These are phyloP conservation scores for Spodoptera picta DNA, from an alignment of 2,888 invertebrate species.

Conservation along the genomic window DNA sequence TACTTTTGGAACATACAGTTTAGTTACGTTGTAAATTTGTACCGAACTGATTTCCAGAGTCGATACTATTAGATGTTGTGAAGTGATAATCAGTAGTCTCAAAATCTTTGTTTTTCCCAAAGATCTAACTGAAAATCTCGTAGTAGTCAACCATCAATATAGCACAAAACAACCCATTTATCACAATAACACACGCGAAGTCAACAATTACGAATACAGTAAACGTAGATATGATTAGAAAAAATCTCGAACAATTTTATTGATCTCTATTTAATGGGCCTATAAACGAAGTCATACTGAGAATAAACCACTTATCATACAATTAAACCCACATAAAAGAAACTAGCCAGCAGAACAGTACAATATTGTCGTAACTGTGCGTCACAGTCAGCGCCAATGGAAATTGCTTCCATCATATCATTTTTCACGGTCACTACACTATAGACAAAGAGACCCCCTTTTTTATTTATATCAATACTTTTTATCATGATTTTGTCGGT, in stretches of 20 bases:
- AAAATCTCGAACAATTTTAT: slow-evolving; percentile 26
- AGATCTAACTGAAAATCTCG: too few species aligned
- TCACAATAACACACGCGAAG: too few species aligned
- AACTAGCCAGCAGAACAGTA: slow-evolving; percentile 59
- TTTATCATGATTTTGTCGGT: background rate
- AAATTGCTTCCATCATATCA: slow-evolving; percentile 61
- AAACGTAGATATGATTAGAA: slow-evolving; percentile 12
- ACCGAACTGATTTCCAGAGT: too few species aligned
- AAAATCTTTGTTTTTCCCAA: too few species aligned
- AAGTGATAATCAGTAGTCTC: too few species aligned
- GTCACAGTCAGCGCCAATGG: slow-evolving; percentile 61
- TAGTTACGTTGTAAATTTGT: too few species aligned
- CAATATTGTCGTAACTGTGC: slow-evolving; percentile 62
- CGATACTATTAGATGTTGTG: too few species aligned
- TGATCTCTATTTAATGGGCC: slow-evolving; percentile 40
- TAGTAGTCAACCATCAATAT: too few species aligned
- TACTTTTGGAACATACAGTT: too few species aligned
- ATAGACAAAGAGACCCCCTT: slow-evolving; percentile 14
- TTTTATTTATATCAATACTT: slow-evolving; percentile 43
- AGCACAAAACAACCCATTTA: too few species aligned
- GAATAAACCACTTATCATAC: slow-evolving; percentile 48
- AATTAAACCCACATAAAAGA: slow-evolving; percentile 56
- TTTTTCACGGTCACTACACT: slow-evolving; percentile 62
- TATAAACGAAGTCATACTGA: slow-evolving; percentile 26
- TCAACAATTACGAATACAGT: background rate